A percentile compares a stretch with the other conserved stretches of the same genome.
phyloP scores from a whole-genome alignment of 2,888 invertebrate species.

The Myopa testacea region DNA sequence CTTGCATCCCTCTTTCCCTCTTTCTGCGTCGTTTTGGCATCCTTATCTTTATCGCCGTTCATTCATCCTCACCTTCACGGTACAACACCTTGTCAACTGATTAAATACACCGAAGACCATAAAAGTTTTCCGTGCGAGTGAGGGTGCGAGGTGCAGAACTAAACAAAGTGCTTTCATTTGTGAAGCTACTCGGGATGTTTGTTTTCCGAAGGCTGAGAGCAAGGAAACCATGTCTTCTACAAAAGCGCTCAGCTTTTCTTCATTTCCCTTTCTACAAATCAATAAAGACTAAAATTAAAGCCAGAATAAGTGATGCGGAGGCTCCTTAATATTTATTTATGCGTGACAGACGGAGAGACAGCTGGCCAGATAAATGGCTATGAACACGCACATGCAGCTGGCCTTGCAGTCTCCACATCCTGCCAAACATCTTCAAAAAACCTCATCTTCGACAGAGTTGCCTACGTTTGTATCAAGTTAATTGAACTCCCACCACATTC shows the following conservation, averaged over 20 bases:
- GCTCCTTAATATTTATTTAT: conserved; percentile 36
- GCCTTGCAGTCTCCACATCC: neutral
- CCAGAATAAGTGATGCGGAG: conserved; percentile 2
- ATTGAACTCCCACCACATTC: conserved; percentile 3
- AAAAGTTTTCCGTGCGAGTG: neutral
- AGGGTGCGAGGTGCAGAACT: conserved; percentile 53
- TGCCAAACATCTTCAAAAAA: neutral
- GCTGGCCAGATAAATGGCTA: neutral
- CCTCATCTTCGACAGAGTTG: neutral
- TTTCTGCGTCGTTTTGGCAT: too few relatives aligned
- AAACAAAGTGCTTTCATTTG: conserved; percentile 55
- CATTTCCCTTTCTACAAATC: conserved; percentile 19
- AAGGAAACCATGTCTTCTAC: neutral
- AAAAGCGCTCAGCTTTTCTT: neutral
- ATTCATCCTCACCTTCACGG: neutral
- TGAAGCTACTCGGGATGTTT: conserved; percentile 34
- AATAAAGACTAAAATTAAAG: conserved; percentile 5
- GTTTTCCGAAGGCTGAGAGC: neutral
- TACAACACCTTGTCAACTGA: conserved; percentile 30
- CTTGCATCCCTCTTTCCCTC: too few relatives aligned
- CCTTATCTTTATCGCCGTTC: neutral
- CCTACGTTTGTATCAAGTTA: conserved; percentile 30
- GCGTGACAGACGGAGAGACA: conserved; percentile 18
- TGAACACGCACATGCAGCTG: neutral
- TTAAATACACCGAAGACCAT: neutral